Percentiles rank a stretch among this genome's conserved stretches.
Conservation (phyloP, 2,797 vertebrate genomes). For the Micropoecilia bifurca region DNA sequence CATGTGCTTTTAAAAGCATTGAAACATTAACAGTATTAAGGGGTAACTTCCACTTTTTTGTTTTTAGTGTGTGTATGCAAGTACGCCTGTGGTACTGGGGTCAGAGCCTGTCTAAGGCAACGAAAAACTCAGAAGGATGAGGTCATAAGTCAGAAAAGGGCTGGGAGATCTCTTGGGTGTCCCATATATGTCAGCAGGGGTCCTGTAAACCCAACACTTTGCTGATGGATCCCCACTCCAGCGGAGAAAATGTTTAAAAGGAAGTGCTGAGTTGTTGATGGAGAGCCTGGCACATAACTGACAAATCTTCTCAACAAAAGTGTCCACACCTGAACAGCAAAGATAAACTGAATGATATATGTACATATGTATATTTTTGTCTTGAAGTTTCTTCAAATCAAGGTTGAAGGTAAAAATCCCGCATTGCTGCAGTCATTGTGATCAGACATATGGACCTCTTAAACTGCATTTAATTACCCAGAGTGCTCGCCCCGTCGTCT, state of each 20-base stretch:
- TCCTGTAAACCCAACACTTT: constrained; percentile 62
- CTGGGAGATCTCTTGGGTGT: constrained; percentile 61
- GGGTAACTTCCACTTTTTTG: constrained; percentile 65
- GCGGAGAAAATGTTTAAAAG: constrained; percentile 66
- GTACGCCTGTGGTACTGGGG: constrained; percentile 25
- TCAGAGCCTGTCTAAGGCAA: constrained; percentile 56
- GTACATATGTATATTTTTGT: neutral
- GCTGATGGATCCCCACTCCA: constrained; percentile 70
- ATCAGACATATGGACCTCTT: constrained; percentile 46
- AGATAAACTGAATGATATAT: neutral
- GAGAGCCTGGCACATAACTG: constrained; percentile 53
- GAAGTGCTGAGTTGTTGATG: constrained; percentile 68
- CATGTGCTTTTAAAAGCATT: constrained; percentile 42
- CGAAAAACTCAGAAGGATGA: constrained; percentile 60
- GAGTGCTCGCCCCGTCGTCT: constrained; percentile 64
- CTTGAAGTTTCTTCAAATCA: constrained; percentile 24
- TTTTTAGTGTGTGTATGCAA: constrained; percentile 13
- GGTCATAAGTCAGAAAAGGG: constrained; percentile 61
- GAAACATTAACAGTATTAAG: constrained; percentile 54
- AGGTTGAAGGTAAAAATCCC: constrained; percentile 13
- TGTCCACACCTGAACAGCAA: constrained; percentile 19
- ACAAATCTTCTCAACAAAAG: constrained; percentile 53
- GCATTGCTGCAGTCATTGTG: constrained; percentile 45
- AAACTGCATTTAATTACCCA: constrained; percentile 69
- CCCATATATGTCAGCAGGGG: constrained; percentile 68